Evolutionary conservation across 53 echinoderm and acorn worm genomes (phyloP), one percentile per base, ranked within the genome.

Genomic region (Echinometra lucunter): DNA sequence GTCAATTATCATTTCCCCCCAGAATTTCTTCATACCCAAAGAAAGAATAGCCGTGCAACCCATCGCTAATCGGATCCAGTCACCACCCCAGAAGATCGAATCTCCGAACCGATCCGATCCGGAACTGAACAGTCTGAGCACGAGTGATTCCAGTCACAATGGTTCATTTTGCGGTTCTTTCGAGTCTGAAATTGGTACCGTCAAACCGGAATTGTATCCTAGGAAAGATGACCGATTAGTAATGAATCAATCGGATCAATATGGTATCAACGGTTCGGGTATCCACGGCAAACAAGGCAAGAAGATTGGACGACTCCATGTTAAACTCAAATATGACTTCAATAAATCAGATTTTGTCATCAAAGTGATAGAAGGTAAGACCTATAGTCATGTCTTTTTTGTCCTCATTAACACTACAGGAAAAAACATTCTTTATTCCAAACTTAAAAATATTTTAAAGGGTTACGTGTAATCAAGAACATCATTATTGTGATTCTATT

Each of bases 281-380:
- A 60, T 56, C 44, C 27, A 40, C 1, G 35, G 90, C 74, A 97
- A 95, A 92, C 88, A 89, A 57, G 69, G 40, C 58, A 94, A 91
- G 82, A 96, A 95, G 66, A 83, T 92, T 19, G 98, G 98, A 3
- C 96, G 95, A n/a, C 44, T 98, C 44, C 98, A 98, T 72, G 96
- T 97, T 89, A 98, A 97, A 88, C 97, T 98, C 28, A 97, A 98
- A 90, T 98, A 98, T 57, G 96, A 97, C 89, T 98, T 98, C 95
- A 95, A 96, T 38, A 97, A 95, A 19, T 98, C 98, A 9, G 98
- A 98, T 53, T 97, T 98, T 80, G 96, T 97, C 56, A 96, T 98
- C 17, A 96, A 96, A 88, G 70, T 98, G 28, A 18, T 98, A 7
- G 97, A 97, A 98, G 98, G 98, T 98, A 94, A 94, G 72, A 72